Evolutionary conservation across 2,797 vertebrate species (phyloP).

Genomic region (Sphenopsis melanotis): DNA sequence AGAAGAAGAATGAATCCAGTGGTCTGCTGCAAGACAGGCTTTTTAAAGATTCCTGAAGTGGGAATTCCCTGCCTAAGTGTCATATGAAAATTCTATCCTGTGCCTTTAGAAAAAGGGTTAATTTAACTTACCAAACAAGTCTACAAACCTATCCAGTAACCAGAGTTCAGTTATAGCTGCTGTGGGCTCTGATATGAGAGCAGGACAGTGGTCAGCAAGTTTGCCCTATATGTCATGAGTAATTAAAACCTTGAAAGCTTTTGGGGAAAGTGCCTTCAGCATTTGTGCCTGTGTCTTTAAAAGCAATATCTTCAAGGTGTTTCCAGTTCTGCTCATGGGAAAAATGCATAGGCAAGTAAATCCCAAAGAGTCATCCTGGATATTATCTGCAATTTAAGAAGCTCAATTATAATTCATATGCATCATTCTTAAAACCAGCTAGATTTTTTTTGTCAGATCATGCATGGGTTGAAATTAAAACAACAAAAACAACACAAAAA

Average conservation of each 20-base stretch:
- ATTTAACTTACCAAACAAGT: conserved; percentile 51
- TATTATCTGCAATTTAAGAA: not conserved
- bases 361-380: not conserved
- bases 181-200: not conserved
- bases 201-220: not conserved
- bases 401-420: not conserved
- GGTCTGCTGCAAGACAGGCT: conserved; percentile 44
- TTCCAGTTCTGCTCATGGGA: not conserved
- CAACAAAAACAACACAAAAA: not conserved
- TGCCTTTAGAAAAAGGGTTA: conserved; percentile 48
- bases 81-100: conserved; percentile 9
- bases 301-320: not conserved
- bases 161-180: not conserved
- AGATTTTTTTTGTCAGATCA: not conserved
- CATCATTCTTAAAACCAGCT: not conserved
- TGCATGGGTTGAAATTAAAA: not conserved
- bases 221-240: not conserved
- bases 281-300: conserved; percentile 44
- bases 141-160: conserved; percentile 13
- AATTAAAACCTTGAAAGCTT: not conserved
- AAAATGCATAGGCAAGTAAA: not conserved
- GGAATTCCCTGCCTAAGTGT: conserved; percentile 44
- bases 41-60: conserved; percentile 50
- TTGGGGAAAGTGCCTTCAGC: conserved; percentile 44
- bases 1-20: conserved; percentile 38